Percentiles rank a stretch among this genome's conserved stretches.
Evolutionary conservation across 2,797 vertebrate species (phyloP).

Genomic region (Microcaecilia unicolor): DNA sequence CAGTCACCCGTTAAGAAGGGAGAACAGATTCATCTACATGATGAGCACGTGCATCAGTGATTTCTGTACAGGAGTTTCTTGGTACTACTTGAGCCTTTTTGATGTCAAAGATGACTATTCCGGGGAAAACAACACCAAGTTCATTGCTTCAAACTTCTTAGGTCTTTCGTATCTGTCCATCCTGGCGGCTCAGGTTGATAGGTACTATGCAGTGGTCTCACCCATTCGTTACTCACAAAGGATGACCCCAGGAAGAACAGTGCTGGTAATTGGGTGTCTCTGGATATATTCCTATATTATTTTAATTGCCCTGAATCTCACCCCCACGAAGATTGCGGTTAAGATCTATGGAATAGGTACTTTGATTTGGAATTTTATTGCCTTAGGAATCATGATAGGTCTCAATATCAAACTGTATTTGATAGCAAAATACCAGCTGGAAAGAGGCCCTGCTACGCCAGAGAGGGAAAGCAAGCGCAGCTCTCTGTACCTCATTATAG

Average conservation of each 20-base stretch:
- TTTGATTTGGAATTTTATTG: conserved; percentile 48
- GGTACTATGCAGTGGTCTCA: conserved; percentile 53
- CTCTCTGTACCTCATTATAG: conserved; percentile 52
- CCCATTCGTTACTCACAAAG: conserved; percentile 53
- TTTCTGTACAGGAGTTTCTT: conserved; percentile 55
- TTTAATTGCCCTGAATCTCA: conserved; percentile 42
- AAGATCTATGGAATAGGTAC: conserved; percentile 38
- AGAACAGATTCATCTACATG: conserved; percentile 72
- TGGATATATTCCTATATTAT: conserved; percentile 60
- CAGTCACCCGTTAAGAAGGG: conserved; percentile 41
- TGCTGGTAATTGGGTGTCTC: conserved; percentile 43
- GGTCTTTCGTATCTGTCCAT: conserved; percentile 65
- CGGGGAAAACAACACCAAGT: conserved; percentile 47
- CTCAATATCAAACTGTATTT: conserved; percentile 54
- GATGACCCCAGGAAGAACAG: conserved; percentile 49
- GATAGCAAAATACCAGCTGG: conserved; percentile 56
- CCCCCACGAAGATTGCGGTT: conserved; percentile 27
- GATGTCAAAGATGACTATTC: conserved; percentile 45
- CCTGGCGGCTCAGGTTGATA: conserved; percentile 60
- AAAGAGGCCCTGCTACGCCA: conserved; percentile 35
- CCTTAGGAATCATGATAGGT: conserved; percentile 55
- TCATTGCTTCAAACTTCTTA: conserved; percentile 52
- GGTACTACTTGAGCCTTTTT: conserved; percentile 55
- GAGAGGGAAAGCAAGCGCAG: conserved; percentile 53
- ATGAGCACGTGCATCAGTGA: conserved; percentile 65